Percentiles rank a stretch among this genome's conserved stretches.
Conservation (phyloP, 2,113 vertebrate genomes). For the Gnathonemus echidnorhynchus region DNA sequence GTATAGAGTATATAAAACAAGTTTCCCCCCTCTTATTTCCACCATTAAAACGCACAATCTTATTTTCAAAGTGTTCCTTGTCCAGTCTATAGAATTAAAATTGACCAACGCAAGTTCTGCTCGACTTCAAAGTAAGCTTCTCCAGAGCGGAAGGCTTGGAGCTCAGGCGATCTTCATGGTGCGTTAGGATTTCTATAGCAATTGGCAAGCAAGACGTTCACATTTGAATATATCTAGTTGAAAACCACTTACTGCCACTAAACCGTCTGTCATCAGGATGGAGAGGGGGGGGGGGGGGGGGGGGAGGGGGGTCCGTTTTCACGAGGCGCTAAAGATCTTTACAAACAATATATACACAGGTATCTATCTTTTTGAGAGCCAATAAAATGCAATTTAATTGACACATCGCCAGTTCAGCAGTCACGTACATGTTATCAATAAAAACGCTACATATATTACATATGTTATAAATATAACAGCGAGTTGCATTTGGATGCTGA, state of each 20-base stretch:
- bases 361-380: neutral
- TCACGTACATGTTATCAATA: neutral
- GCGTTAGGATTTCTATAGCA: conserved; percentile 91
- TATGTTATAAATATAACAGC: neutral
- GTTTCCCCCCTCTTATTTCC: conserved; percentile 79
- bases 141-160: conserved; percentile 77
- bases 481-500: neutral
- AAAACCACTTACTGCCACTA: conserved; percentile 79
- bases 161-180: conserved; percentile 87
- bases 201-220: conserved; percentile 75
- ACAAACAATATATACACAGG: conserved; percentile 9
- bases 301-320: conserved; percentile 57
- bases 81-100: conserved; percentile 81
- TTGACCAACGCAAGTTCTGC: conserved; percentile 81
- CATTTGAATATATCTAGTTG: conserved; percentile 77
- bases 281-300: conserved; percentile 49
- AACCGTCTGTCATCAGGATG: conserved; percentile 78
- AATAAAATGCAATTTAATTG: neutral
- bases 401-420: neutral
- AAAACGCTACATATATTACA: neutral
- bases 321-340: conserved; percentile 13
- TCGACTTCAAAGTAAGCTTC: conserved; percentile 87
- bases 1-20: conserved; percentile 86
- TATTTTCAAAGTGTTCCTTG: conserved; percentile 72
- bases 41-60: conserved; percentile 71